Evolutionary conservation across 2,888 invertebrate species (phyloP).

Genomic region (Amblyjoppa fuscipennis): DNA sequence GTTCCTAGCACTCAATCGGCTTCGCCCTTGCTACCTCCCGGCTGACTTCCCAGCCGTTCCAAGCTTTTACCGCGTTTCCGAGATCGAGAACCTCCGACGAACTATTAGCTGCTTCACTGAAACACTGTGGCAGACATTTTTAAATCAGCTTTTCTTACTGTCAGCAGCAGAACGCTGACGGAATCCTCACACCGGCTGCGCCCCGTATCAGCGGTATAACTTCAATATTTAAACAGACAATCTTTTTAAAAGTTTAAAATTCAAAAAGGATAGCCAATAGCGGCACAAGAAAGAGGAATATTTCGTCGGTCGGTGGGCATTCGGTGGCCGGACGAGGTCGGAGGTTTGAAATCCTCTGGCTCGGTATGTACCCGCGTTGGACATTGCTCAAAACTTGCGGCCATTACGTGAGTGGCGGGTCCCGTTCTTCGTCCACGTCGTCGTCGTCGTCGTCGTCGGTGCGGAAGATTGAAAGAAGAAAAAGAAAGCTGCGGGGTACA

Average conservation of each 20-base stretch:
- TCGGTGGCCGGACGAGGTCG: conserved; percentile 32
- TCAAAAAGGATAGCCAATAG: conserved; percentile 60
- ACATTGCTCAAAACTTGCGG: conserved; percentile 79
- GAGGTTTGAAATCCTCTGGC: conserved; percentile 46
- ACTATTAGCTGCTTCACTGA: background rate
- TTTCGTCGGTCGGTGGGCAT: conserved; percentile 46
- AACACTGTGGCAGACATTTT: background rate
- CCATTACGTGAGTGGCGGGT: conserved; percentile 75
- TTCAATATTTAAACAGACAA: conserved; percentile 73
- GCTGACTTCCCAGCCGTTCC: conserved; percentile 17
- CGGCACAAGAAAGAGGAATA: conserved; percentile 21
- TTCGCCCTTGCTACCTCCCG: conserved; percentile 51
- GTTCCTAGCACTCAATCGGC: conserved; percentile 65
- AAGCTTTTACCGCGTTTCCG: conserved; percentile 35
- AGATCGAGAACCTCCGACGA: conserved; percentile 1
- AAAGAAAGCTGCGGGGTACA: conserved; percentile 50
- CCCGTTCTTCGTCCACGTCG: conserved; percentile 63
- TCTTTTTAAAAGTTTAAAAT: conserved; percentile 77
- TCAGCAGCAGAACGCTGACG: conserved; percentile 40
- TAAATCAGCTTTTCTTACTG: conserved; percentile 11
- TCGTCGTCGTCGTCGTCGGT: conserved; percentile 53
- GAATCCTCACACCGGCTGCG: conserved; percentile 17
- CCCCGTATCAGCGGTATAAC: conserved; percentile 13
- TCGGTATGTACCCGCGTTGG: conserved; percentile 65
- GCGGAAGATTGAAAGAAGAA: conserved; percentile 60